Percentiles rank a stretch among this genome's conserved stretches.
Conservation (phyloP, 1,140 invertebrate species). For the Drosophila nikananu region DNA sequence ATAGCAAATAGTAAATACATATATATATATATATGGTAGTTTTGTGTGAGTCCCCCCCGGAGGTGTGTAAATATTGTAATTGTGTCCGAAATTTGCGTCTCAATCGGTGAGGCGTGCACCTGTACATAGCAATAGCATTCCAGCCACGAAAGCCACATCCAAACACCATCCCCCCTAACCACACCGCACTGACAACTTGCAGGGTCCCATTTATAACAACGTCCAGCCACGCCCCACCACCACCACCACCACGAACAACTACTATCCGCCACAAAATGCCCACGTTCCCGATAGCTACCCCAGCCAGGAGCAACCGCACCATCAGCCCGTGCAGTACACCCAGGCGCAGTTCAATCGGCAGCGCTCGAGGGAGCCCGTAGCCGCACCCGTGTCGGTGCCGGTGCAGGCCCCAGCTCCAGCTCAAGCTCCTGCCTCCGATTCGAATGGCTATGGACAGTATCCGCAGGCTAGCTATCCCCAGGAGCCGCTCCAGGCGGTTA, state of each 20-base stretch:
- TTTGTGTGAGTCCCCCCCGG: constrained; percentile 38
- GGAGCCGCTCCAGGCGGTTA: constrained; percentile 15
- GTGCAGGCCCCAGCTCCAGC: constrained; percentile 35
- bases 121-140: constrained; percentile 25
- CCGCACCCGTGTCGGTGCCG: constrained; percentile 3
- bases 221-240: constrained; percentile 57
- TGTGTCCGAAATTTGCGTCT: constrained; percentile 48
- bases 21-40: constrained; percentile 22
- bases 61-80: constrained; percentile 67
- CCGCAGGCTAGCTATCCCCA: constrained; percentile 42
- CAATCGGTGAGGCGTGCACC: constrained; percentile 27
- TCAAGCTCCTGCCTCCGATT: constrained; percentile 38
- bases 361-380: constrained; percentile 62
- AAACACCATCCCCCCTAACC: constrained; percentile 47
- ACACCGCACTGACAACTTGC: constrained; percentile 68
- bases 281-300: constrained; percentile 61
- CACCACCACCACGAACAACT: constrained; percentile 37
- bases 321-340: constrained; percentile 72
- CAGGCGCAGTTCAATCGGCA: constrained; percentile 80
- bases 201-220: constrained; percentile 84
- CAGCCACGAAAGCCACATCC: constrained; percentile 16
- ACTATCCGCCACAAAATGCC: constrained; percentile 43
- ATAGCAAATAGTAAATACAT: constrained; percentile 4
- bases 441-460: constrained; percentile 25
- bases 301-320: constrained; percentile 34